phyloP scores from a whole-genome alignment of 2,113 vertebrate genomes.

The Scortum barcoo region DNA sequence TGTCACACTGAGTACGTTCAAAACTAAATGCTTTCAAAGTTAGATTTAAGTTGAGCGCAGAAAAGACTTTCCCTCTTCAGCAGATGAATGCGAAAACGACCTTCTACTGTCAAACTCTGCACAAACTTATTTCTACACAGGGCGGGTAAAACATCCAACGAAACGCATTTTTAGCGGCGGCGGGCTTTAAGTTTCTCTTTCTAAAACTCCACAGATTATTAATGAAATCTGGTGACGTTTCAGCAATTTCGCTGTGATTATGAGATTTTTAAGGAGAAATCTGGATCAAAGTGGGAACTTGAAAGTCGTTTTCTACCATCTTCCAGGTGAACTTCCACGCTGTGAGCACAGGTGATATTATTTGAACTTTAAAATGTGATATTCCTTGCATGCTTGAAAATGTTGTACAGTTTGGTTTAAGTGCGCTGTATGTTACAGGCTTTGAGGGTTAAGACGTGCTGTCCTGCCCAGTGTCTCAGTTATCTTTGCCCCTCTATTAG shows the following conservation, averaged over 20 bases:
- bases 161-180: not conserved
- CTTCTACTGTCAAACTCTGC: not conserved
- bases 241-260: not conserved
- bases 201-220: not conserved
- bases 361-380: not conserved
- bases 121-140: too few species aligned
- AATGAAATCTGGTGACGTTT: not conserved
- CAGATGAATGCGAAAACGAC: not conserved
- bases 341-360: not conserved
- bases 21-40: too few species aligned
- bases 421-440: constrained; percentile 9
- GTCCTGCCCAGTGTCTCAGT: constrained; percentile 85
- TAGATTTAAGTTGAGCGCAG: not conserved
- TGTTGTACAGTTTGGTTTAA: not conserved
- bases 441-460: constrained; percentile 17
- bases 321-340: not conserved
- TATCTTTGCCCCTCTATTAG: constrained; percentile 86
- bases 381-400: not conserved
- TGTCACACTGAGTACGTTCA: too few species aligned
- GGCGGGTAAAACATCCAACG: not conserved
- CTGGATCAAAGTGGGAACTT: not conserved
- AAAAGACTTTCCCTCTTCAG: not conserved
- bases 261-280: not conserved
- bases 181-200: not conserved
- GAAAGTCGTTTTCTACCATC: not conserved